Conservation (phyloP, 2,113 vertebrate genomes). For the Nesoenas mayeri region DNA sequence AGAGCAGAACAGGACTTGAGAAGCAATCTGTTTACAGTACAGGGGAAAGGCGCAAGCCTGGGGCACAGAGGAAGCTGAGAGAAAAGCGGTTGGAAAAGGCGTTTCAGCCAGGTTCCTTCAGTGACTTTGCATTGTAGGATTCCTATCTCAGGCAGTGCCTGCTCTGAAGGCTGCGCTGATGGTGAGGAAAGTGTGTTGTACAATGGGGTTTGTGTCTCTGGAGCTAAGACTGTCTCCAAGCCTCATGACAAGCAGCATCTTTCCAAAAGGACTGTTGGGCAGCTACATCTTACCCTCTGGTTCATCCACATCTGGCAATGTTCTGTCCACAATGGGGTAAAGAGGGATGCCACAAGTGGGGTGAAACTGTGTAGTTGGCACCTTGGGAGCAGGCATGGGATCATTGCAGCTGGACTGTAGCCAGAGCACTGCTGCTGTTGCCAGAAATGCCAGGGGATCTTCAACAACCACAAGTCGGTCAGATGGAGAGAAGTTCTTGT, state of each 20-base stretch:
- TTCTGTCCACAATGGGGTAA: not conserved
- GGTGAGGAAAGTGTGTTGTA: not conserved
- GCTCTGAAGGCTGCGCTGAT: not conserved
- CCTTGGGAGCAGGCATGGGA: not conserved
- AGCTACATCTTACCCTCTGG: not conserved
- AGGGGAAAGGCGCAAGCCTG: not conserved
- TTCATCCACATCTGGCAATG: not conserved
- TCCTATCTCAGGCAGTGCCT: not conserved
- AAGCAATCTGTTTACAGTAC: conserved; percentile 42
- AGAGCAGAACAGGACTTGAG: not conserved
- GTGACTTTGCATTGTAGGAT: not conserved
- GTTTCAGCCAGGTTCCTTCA: not conserved
- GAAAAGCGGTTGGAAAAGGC: not conserved
- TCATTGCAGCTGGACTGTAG: not conserved
- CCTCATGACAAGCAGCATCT: not conserved
- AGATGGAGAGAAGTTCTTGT: not conserved
- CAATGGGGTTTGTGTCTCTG: not conserved
- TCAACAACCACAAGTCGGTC: not conserved
- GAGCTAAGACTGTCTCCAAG: not conserved
- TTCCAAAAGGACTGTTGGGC: not conserved
- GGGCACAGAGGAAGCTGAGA: not conserved
- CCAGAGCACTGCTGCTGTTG: not conserved
- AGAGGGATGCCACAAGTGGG: not conserved
- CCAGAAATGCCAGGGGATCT: conserved; percentile 13
- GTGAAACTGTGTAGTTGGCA: not conserved